Evolutionary conservation across 2,113 vertebrate genomes (phyloP), one percentile per base, ranked within the genome.

Genomic region (Nothocercus julius): DNA sequence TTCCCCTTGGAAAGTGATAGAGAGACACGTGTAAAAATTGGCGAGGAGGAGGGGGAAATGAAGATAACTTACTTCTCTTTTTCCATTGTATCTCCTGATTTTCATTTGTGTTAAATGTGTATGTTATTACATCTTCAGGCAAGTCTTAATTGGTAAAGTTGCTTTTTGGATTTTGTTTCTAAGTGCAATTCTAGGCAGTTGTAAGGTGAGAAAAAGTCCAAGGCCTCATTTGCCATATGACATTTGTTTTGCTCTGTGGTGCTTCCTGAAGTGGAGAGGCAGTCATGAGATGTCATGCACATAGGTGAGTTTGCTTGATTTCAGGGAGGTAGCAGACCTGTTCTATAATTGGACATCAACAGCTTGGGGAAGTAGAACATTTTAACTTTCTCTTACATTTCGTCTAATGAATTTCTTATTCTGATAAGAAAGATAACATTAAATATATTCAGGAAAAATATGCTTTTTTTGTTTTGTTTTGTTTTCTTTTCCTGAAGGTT

Each of bases 401-500:
- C 6, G 5, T 0, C 0, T 6, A 13, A 4, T 40, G 1, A 68
- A 13, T 24, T 69, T 90, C 8, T 63, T 49, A 13, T 5, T 2
- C 44, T 27, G 24, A n/a, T 66, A 77, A 81, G 51, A 87, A 73
- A 3, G 5, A 13, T 5, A 24, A 1, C 45, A 74, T 34, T 28
- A 49, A 20, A 8, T 64, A 73, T 27, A 21, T 30, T 24, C 28
- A 56, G 15, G 9, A 9, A 81, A 77, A 94, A 51, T 9, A 19
- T 36, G 25, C 45, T 47, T 94, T 44, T 78, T 49, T 49, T n/a
- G 38, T 27, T 90, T 49, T 49, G 47, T 49, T 49, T 44, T 15
- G 44, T 59, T 49, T 44, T 78, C 32, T 27, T 89, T 70, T 80
- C 81, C 94, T 66, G 7, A 95, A 99, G 99, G 98, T 98, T 58